These are phyloP conservation scores for Notarius quadriscutis DNA, from an alignment of 2,113 vertebrate genomes.

Conservation along the genomic window DNA sequence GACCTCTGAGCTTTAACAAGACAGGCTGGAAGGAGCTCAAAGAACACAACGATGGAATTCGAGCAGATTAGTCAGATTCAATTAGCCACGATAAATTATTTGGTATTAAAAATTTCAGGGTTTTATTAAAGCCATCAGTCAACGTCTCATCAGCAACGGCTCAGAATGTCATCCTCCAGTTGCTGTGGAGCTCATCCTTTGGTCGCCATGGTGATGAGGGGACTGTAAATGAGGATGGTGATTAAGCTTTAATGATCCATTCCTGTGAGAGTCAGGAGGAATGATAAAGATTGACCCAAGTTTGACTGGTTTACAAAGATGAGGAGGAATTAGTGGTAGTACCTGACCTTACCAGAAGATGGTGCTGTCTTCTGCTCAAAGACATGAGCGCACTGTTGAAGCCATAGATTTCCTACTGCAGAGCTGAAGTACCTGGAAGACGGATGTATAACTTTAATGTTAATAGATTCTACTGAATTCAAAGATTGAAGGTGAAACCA, in stretches of 20 bases:
- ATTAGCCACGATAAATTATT: constrained; percentile 9
- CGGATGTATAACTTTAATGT: background rate
- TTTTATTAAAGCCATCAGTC: constrained; percentile 55
- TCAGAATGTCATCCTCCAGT: constrained; percentile 42
- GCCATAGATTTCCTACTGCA: background rate
- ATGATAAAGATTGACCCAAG: background rate
- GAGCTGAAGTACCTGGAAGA: background rate
- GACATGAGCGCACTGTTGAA: background rate
- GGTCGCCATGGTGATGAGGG: constrained; percentile 35
- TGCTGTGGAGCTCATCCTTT: background rate
- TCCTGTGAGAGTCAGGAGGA: background rate
- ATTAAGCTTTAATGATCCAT: constrained; percentile 35
- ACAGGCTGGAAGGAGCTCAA: background rate
- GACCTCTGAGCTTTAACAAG: background rate
- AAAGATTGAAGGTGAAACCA: background rate
- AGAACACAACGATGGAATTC: background rate
- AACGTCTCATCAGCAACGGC: constrained; percentile 31
- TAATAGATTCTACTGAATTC: background rate
- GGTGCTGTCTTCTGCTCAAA: constrained; percentile 19
- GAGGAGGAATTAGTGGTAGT: background rate
- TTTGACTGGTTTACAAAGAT: constrained; percentile 14
- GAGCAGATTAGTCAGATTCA: constrained; percentile 11
- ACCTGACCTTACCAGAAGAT: constrained; percentile 24
- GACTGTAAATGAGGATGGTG: constrained; percentile 2
- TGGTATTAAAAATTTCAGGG: constrained; percentile 22